Percentiles rank a stretch among this genome's conserved stretches.
Conservation (phyloP, 2,888 invertebrate genomes). For the Sipha maydis region DNA sequence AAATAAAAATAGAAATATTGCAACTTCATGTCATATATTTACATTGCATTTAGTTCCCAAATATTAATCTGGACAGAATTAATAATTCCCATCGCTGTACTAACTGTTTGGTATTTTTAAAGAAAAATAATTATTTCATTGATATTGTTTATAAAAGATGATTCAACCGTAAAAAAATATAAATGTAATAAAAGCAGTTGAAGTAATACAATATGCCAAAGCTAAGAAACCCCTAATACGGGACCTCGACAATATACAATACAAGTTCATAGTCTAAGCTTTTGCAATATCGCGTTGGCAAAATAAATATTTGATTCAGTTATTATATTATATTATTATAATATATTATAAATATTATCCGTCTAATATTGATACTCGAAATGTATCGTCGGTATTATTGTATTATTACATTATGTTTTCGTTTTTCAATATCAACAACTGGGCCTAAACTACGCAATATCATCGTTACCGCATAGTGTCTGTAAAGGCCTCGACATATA, state of each 20-base stretch:
- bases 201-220: no score
- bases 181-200: no score
- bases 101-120: not conserved
- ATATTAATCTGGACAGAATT: no score
- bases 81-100: not conserved
- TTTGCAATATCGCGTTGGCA: not conserved
- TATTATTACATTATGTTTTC: not conserved
- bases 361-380: not conserved
- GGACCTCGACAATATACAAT: not conserved
- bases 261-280: not conserved
- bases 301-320: not conserved
- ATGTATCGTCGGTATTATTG: not conserved
- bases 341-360: no score
- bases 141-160: no score
- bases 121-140: not conserved
- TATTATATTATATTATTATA: no score
- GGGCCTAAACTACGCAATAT: not conserved
- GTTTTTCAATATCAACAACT: not conserved
- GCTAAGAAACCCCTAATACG: not conserved
- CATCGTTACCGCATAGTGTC: not conserved
- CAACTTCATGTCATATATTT: no score
- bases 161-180: no score
- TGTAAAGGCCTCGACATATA: not conserved
- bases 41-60: no score
- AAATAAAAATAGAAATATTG: no score